Conservation (phyloP, 2,113 vertebrate species). For the Misgurnus mizolepis region DNA sequence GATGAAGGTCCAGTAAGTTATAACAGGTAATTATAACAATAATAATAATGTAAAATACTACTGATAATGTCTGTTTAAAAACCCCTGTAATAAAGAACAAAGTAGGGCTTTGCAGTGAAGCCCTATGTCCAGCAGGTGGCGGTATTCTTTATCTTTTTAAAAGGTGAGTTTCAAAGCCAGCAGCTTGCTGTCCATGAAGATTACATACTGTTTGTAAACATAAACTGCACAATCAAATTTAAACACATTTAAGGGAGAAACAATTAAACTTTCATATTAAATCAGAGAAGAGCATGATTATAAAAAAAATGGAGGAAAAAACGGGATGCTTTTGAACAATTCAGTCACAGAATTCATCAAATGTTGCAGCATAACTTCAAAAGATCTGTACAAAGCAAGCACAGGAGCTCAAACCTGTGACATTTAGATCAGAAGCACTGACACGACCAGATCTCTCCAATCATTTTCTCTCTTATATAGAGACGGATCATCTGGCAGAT, state of each 20-base stretch:
- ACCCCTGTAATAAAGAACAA: too few relatives aligned
- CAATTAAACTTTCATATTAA: not conserved
- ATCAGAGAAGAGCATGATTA: not conserved
- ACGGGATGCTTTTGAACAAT: not conserved
- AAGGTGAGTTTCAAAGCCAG: not conserved
- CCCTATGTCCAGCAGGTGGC: constrained; percentile 30
- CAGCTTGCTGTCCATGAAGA: not conserved
- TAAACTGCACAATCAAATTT: not conserved
- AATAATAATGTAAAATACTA: too few relatives aligned
- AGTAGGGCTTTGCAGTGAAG: not conserved
- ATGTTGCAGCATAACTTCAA: not conserved
- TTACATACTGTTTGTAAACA: not conserved
- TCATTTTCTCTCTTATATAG: constrained; percentile 29
- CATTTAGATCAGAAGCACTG: constrained; percentile 40
- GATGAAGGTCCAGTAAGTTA: too few relatives aligned
- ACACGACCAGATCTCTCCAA: constrained; percentile 17
- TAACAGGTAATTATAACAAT: too few relatives aligned
- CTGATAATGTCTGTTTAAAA: too few relatives aligned
- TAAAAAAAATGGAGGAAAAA: not conserved
- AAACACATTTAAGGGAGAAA: not conserved
- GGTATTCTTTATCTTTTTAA: constrained; percentile 21
- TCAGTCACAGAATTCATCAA: not conserved
- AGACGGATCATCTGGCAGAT: constrained; percentile 44
- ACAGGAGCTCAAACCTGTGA: constrained; percentile 19
- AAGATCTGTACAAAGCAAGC: constrained; percentile 6